Percentiles rank a stretch among this genome's conserved stretches.
Evolutionary conservation across 2,113 vertebrate genomes (phyloP).

Genomic region (Ictalurus punctatus): DNA sequence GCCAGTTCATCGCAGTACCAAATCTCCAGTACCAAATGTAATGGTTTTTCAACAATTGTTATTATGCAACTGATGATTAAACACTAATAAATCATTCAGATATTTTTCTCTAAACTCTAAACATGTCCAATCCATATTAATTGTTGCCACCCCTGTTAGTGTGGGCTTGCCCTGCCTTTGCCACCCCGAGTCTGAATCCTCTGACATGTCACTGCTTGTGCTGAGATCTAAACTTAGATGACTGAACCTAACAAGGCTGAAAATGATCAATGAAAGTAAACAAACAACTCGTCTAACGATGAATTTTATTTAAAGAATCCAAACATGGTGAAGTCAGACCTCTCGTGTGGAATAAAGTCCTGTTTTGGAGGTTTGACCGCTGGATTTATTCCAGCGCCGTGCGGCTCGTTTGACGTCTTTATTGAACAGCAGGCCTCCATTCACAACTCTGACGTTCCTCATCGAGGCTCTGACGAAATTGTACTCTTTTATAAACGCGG

Average conservation of each 20-base stretch:
- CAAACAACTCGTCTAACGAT: not conserved
- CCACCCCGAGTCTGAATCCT: not conserved
- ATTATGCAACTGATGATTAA: not conserved
- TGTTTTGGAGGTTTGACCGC: conserved; percentile 5
- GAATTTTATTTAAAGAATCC: not conserved
- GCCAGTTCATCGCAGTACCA: not conserved
- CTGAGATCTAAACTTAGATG: not conserved
- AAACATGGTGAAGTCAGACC: not conserved
- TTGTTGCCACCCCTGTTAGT: not conserved
- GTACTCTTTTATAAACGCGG: conserved; percentile 77
- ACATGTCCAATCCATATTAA: not conserved
- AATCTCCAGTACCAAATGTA: not conserved
- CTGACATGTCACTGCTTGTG: not conserved
- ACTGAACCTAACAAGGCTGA: not conserved
- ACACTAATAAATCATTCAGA: not conserved
- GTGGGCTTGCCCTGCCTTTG: not conserved
- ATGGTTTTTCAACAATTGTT: not conserved
- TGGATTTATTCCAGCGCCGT: conserved; percentile 60
- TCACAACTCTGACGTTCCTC: conserved; percentile 74
- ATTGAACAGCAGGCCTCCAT: conserved; percentile 67
- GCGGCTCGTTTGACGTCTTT: conserved; percentile 57
- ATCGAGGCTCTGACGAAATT: conserved; percentile 78
- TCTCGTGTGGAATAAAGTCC: not conserved
- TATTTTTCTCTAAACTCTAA: not conserved
- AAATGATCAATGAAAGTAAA: not conserved